Percentiles rank a stretch among this genome's conserved stretches.
phyloP scores from a whole-genome alignment of 1,140 invertebrate genomes.

The Danaus melanippus region DNA sequence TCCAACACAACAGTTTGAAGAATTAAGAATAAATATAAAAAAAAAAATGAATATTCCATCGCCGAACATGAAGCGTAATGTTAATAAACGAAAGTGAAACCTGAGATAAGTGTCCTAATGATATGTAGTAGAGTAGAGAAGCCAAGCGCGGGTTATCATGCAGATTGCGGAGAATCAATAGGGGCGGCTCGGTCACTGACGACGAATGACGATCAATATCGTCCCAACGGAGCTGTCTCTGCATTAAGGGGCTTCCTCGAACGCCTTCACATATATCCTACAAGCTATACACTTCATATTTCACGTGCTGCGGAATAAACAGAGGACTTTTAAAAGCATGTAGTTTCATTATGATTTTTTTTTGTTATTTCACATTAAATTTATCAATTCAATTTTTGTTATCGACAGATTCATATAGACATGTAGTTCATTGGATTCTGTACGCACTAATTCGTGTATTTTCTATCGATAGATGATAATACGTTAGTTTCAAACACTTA shows the following conservation, averaged over 20 bases:
- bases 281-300: slow-evolving; percentile 46
- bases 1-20: no score
- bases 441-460: no score
- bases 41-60: no score
- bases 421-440: no score
- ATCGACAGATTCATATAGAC: neutral
- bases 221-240: slow-evolving; percentile 65
- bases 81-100: no score
- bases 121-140: slow-evolving; percentile 47
- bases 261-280: slow-evolving; percentile 61
- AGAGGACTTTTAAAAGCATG: slow-evolving; percentile 12
- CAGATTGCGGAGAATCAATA: slow-evolving; percentile 71
- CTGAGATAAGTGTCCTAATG: slow-evolving; percentile 37
- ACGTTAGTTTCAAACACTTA: no score
- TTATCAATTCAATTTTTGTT: neutral
- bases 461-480: no score
- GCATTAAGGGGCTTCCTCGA: slow-evolving; percentile 68
- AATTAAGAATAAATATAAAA: no score
- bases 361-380: neutral
- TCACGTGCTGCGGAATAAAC: slow-evolving; percentile 19
- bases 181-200: slow-evolving; percentile 65
- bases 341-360: slow-evolving; percentile 2
- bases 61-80: no score
- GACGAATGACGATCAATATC: slow-evolving; percentile 69
- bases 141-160: slow-evolving; percentile 63